A percentile compares a stretch with the other conserved stretches of the same genome.
These are phyloP conservation scores for Ctenopoma kingsleyae DNA, from an alignment of 2,797 vertebrate species.

Conservation along the genomic window DNA sequence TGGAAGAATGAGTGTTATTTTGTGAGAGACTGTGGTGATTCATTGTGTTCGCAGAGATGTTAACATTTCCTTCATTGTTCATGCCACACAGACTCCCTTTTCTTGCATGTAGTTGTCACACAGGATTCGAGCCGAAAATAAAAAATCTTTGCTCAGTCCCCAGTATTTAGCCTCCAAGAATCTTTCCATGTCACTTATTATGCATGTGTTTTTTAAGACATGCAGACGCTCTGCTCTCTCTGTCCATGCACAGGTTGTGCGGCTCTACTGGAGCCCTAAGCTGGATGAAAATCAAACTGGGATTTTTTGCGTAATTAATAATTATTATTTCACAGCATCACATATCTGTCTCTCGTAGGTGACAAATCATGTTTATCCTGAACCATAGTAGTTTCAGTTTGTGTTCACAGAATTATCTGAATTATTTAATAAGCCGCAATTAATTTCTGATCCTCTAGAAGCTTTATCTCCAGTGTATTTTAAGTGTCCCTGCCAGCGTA, in stretches of 20 bases:
- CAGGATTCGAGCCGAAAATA: conserved; percentile 26
- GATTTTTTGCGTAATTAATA: conserved; percentile 20
- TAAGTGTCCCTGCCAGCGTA: conserved; percentile 45
- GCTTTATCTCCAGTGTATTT: conserved; percentile 29
- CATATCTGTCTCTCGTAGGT: conserved; percentile 6
- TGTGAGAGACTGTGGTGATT: conserved; percentile 69
- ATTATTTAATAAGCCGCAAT: conserved; percentile 25
- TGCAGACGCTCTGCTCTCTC: conserved; percentile 53
- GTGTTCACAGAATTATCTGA: conserved; percentile 20
- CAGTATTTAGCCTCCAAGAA: conserved; percentile 54
- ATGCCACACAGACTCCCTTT: conserved; percentile 63
- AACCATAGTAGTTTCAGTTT: neutral
- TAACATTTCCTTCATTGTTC: conserved; percentile 72
- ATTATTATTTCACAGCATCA: conserved; percentile 43
- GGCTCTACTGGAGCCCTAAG: conserved; percentile 47
- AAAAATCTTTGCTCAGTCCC: conserved; percentile 36
- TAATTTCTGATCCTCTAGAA: conserved; percentile 24
- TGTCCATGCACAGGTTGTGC: conserved; percentile 52
- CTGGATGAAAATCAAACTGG: conserved; percentile 44
- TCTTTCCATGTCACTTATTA: conserved; percentile 70
- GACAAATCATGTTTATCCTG: conserved; percentile 31
- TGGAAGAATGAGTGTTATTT: conserved; percentile 59
- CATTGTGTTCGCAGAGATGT: conserved; percentile 65
- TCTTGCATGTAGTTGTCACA: conserved; percentile 51
- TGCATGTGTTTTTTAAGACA: conserved; percentile 62